Percentiles rank a stretch among this genome's conserved stretches.
Evolutionary conservation across 2,888 invertebrate genomes (phyloP).

Genomic region (Phorcus lineatus): DNA sequence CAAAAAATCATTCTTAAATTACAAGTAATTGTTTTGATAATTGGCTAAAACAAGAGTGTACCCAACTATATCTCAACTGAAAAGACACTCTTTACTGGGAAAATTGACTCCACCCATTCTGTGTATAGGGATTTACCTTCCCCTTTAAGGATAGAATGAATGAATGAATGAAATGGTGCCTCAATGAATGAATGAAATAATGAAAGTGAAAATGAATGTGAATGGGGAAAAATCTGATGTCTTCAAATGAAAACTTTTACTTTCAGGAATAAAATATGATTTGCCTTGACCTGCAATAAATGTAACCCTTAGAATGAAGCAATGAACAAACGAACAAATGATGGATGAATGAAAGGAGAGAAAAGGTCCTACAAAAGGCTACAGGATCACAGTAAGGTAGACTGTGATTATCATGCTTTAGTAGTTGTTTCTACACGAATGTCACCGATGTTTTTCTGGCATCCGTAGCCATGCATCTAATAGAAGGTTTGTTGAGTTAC

Average conservation of each 20-base stretch:
- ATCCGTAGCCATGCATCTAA: neutral
- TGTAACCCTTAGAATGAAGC: neutral
- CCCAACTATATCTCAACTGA: no score
- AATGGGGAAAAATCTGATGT: neutral
- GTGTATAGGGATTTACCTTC: no score
- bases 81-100: no score
- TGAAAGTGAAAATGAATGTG: neutral
- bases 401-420: constrained; percentile 5
- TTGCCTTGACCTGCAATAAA: no score
- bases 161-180: neutral
- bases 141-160: neutral
- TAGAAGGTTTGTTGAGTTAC: neutral
- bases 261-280: no score
- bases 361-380: neutral
- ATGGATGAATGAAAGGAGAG: neutral
- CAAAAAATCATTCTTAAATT: no score
- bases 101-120: no score
- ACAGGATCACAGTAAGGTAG: neutral
- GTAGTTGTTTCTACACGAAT: neutral
- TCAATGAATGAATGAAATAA: neutral
- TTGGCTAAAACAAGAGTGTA: no score
- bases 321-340: neutral
- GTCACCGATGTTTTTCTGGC: neutral
- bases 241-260: no score
- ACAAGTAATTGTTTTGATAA: no score